Evolutionary conservation across 2,888 invertebrate species (phyloP), one percentile per base, ranked within the genome.

Genomic region (Chromoteleia sp.): DNA sequence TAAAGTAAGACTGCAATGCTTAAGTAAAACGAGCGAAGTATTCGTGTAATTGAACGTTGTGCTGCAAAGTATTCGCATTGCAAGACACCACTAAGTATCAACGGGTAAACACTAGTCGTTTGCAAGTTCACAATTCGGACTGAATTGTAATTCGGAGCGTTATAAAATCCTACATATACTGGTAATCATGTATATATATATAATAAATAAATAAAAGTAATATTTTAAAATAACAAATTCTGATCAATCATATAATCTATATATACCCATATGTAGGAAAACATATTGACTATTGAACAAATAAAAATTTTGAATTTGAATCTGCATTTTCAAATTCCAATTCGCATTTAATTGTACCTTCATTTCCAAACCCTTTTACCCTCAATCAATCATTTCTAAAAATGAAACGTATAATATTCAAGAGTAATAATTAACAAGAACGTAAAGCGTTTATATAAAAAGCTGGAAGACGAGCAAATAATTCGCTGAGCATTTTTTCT

Each of bases 41-140:
- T 61, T 45, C 61, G 19, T 61, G 45, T 61, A 61, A 61, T 43
- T 43, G 59, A 29, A 61, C 61, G 33, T n/a, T n/a, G 41, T 39
- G 39, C 1, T 50, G 29, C 12, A 6, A 54, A 54, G 14, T 56
- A 19, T 39, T 36, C 19, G 29, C 59, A 59, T 15, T 17, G 43
- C 52, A 36, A 36, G 45, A 61, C 45, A 7, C 45, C 30, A 7
- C 33, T 45, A 43, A 45, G 45, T 45, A 61, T 45, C 39, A 33
- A 19, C 15, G 41, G 21, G 12, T 10, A 61, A 15, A 45, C 45
- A 45, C 30, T 2, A 29, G 30, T 61, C 45, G 45, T 45, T 61
- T 45, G 30, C 12, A 61, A 61, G 29, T 45, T 61, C 30, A 45
- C 17, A 61, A 45, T 61, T 61, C 33, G 48, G 12, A 1, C 25